Evolutionary conservation across 2,797 vertebrate species (phyloP), one percentile per base, ranked within the genome.

Genomic region (Falco naumanni): DNA sequence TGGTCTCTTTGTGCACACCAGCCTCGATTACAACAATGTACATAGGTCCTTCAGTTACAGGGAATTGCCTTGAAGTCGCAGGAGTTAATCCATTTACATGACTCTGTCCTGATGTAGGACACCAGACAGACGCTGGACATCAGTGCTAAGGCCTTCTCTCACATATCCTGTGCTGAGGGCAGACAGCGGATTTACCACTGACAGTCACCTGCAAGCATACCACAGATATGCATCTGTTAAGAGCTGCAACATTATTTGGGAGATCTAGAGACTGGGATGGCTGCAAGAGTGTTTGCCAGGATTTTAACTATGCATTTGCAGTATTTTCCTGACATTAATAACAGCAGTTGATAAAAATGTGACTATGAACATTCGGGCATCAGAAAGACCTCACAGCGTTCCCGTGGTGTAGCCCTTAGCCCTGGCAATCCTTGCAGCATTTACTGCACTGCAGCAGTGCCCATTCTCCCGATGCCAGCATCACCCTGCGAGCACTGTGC

Each of bases 401-500:
- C 34, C 65, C 1, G 1, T 5, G 21, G 14, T 17, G n/a, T 11
- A 79, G 33, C 29, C 66, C 41, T 61, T 50, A 53, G 14, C 53
- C 50, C 19, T 54, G 63, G 68, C 45, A 51, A 25, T 64, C 39
- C 69, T 43, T 53, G 21, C 57, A 70, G 57, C 51, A 70, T 54
- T 50, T 31, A 48, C 59, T 28, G 39, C 1, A 1, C 34, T 65
- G 37, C 69, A 83, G 50, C 43, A 37, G 31, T 17, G 22, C 26
- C 61, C n/a, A 0, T 5, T 63, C 57, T 76, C 19, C 61, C 17
- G 22, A 11, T 16, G 54, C 74, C 63, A 72, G 45, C 21, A 56
- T 24, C 0, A 0, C 25, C 18, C 28, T 48, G 37, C 1, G 2
- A 82, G 70, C 33, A 3, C n/a, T 16, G 24, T 39, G 54, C 53